Percentiles rank a stretch among this genome's conserved stretches.
Conservation (phyloP, 2,797 vertebrate genomes). For the Rallus crepitans region DNA sequence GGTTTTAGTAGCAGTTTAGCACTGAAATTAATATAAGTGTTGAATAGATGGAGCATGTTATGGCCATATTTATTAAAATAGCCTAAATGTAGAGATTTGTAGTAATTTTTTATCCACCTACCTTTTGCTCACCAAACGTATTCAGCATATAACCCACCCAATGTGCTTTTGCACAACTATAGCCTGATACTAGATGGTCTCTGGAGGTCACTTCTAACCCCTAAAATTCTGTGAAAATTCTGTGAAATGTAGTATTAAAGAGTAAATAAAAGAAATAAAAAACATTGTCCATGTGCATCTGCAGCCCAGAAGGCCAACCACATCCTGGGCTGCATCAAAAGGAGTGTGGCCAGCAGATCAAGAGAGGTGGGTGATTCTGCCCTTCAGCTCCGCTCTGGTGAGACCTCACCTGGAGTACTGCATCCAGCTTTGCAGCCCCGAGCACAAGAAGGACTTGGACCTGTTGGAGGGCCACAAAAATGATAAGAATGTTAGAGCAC, state of each 20-base stretch:
- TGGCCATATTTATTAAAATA: conserved; percentile 5
- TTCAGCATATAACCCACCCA: neutral
- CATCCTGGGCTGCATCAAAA: too few species aligned
- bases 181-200: neutral
- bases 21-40: neutral
- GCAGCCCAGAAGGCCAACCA: too few species aligned
- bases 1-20: neutral
- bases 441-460: too few species aligned
- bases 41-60: conserved; percentile 7
- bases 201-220: too few species aligned
- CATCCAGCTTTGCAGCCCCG: too few species aligned
- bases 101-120: neutral
- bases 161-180: neutral
- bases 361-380: too few species aligned
- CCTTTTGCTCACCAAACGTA: neutral
- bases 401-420: too few species aligned
- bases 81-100: neutral
- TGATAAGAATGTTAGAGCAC: too few species aligned
- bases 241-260: neutral
- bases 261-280: neutral
- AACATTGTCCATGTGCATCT: neutral
- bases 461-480: too few species aligned
- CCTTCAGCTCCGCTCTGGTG: too few species aligned
- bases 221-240: too few species aligned
- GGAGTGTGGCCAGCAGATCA: too few species aligned